Percentiles rank a stretch among this genome's conserved stretches.
Evolutionary conservation across 2,888 invertebrate genomes (phyloP).

Genomic region (Stenolophus ochropezus): DNA sequence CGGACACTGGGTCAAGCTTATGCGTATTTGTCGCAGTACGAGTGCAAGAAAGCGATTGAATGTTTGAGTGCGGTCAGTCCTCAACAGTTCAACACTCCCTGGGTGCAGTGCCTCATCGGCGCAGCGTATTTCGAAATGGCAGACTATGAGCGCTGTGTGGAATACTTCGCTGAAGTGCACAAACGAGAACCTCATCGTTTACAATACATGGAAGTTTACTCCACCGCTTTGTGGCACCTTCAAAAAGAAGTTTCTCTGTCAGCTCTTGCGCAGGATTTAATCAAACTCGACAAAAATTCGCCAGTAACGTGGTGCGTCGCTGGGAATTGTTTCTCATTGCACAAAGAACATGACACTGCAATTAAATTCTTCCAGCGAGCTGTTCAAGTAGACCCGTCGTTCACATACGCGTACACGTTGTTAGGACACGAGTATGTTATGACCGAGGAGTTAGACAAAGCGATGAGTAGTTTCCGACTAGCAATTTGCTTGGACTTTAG

Average conservation of each 20-base stretch:
- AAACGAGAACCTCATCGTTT: constrained; percentile 89
- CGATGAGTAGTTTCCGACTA: constrained; percentile 94
- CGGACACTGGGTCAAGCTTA: constrained; percentile 90
- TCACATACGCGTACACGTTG: constrained; percentile 96
- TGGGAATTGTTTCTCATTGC: constrained; percentile 97
- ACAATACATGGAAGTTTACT: constrained; percentile 95
- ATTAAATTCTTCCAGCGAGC: constrained; percentile 98
- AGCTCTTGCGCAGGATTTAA: constrained; percentile 88
- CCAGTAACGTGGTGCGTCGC: constrained; percentile 96
- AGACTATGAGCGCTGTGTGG: constrained; percentile 89
- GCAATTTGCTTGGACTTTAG: constrained; percentile 93
- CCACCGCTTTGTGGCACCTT: constrained; percentile 97
- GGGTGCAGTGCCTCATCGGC: constrained; percentile 93
- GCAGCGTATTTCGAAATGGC: constrained; percentile 93
- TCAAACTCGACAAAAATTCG: constrained; percentile 84
- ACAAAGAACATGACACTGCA: constrained; percentile 98
- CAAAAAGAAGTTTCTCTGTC: constrained; percentile 93
- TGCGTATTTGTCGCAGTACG: constrained; percentile 86
- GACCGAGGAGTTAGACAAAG: constrained; percentile 97
- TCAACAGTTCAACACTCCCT: constrained; percentile 91
- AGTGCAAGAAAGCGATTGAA: constrained; percentile 89
- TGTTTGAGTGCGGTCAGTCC: constrained; percentile 86
- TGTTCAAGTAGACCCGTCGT: constrained; percentile 94
- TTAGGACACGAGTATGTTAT: constrained; percentile 97
- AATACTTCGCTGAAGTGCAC: constrained; percentile 87